A percentile compares a stretch with the other conserved stretches of the same genome.
These are phyloP conservation scores for Liopterus haemorrhoidalis DNA, from an alignment of 2,888 invertebrate genomes.

Conservation along the genomic window DNA sequence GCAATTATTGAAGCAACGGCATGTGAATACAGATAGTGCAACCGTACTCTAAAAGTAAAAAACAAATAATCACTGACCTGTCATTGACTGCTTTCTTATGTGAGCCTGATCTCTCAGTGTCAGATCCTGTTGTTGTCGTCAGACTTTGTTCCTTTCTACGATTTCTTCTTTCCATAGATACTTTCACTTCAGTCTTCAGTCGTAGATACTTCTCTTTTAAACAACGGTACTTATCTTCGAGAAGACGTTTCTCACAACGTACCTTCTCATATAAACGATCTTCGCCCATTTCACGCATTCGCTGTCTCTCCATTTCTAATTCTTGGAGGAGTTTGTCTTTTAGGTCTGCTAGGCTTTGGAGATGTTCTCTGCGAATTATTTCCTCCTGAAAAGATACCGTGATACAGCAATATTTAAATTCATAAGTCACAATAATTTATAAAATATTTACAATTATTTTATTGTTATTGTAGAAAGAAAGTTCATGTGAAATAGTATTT, in stretches of 20 bases:
- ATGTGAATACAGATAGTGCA: no score
- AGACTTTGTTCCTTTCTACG: conserved; percentile 57
- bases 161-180: conserved; percentile 69
- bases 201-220: conserved; percentile 76
- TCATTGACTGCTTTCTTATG: conserved; percentile 54
- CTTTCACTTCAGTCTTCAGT: conserved; percentile 72
- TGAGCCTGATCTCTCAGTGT: conserved; percentile 73
- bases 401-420: conserved; percentile 14
- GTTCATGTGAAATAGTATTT: conserved; percentile 7
- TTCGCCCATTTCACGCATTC: conserved; percentile 44
- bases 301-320: conserved; percentile 40
- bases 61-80: no score
- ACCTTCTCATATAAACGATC: conserved; percentile 57
- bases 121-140: conserved; percentile 61
- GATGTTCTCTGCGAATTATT: conserved; percentile 61
- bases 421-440: neutral
- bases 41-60: no score
- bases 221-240: conserved; percentile 73
- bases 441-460: neutral
- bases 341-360: conserved; percentile 58
- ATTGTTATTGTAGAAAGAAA: neutral
- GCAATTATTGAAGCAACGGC: no score
- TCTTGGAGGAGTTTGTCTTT: conserved; percentile 56
- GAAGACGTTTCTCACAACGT: conserved; percentile 61
- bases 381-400: conserved; percentile 60